Conservation (phyloP, 1,140 invertebrate genomes). For the Nixonia krombeini region DNA sequence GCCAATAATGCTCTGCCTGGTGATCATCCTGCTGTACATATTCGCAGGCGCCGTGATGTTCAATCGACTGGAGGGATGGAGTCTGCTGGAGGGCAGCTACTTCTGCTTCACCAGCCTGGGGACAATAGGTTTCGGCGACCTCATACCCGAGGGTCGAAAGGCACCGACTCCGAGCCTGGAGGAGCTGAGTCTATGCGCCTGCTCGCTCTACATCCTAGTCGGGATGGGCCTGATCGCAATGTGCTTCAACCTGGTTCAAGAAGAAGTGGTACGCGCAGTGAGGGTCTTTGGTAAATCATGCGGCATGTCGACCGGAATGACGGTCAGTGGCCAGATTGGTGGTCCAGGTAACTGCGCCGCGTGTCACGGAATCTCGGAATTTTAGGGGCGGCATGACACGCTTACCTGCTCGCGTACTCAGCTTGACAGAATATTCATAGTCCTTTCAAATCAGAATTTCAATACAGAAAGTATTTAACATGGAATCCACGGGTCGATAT, state of each 20-base stretch:
- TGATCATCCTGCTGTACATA: constrained; percentile 92
- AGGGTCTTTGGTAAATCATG: constrained; percentile 73
- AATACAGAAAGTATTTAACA: no score
- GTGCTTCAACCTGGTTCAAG: constrained; percentile 96
- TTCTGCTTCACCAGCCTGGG: constrained; percentile 95
- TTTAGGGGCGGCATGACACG: no score
- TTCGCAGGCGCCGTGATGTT: constrained; percentile 93
- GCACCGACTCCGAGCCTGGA: constrained; percentile 80
- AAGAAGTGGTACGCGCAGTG: constrained; percentile 84
- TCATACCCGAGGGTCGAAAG: constrained; percentile 80
- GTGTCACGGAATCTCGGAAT: constrained; percentile 1
- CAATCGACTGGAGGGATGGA: constrained; percentile 91
- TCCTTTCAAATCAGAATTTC: no score
- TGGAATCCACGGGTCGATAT: no score
- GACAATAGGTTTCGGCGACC: constrained; percentile 91
- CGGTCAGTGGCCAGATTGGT: constrained; percentile 63
- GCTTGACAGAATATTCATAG: no score
- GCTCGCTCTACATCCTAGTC: constrained; percentile 90
- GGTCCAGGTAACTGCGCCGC: constrained; percentile 60
- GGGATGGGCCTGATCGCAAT: constrained; percentile 96
- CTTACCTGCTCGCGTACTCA: no score
- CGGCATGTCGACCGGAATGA: constrained; percentile 63
- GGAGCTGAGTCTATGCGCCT: constrained; percentile 84
- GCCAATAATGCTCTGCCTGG: constrained; percentile 89
- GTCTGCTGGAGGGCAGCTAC: constrained; percentile 88